Base-by-base conservation (phyloP, 2,888 invertebrate species). In the Thera britannica region DNA sequence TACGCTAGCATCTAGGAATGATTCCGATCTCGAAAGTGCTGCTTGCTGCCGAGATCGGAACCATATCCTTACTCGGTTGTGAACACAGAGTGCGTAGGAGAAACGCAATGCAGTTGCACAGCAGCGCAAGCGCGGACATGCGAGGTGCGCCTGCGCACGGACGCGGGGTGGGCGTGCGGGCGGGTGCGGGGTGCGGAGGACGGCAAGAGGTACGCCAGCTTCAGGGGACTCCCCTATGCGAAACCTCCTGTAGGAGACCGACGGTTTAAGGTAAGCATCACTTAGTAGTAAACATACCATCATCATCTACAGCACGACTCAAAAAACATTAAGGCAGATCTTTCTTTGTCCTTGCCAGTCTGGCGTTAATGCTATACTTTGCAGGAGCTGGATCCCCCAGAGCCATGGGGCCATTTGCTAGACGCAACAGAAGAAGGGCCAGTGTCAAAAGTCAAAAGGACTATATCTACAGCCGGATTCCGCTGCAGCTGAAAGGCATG, bases 371-470 rank as follows among this genome's bases (percentile, higher is more conserved):
- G 23, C 44, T 46, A 35, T 9, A 9, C 5, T 62, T 36, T 74
- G 6, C 9, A 82, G 82, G 81, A 81, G 57, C 71, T 82, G 23
- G 72, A 78, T 36, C 74, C 76, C 3, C 66, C 62, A 2, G 79
- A 79, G 8, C 82, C 89, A 0, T 95, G 94, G 94, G 70, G 79
- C 9, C 44, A 46, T 9, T 0, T 56, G 56, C 56, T 90, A 64
- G 88, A 94, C 66, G 95, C 95, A 0, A 90, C 91, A 1, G 87
- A 90, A 34, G 95, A 95, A 70, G 88, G 94, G 0, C 89, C 94
- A 0, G 88, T 94, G 6, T 96, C n/a, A n/a, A n/a, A n/a, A n/a
- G n/a, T 0, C 96, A 96, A 76, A 77, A 85, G 3, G 90, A 92
- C 67, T 75, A 84, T 5, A 52, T 83, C 23, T 83, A 78, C 46